Evolutionary conservation across 2,797 vertebrate genomes (phyloP).

Genomic region (Podarcis lilfordi): DNA sequence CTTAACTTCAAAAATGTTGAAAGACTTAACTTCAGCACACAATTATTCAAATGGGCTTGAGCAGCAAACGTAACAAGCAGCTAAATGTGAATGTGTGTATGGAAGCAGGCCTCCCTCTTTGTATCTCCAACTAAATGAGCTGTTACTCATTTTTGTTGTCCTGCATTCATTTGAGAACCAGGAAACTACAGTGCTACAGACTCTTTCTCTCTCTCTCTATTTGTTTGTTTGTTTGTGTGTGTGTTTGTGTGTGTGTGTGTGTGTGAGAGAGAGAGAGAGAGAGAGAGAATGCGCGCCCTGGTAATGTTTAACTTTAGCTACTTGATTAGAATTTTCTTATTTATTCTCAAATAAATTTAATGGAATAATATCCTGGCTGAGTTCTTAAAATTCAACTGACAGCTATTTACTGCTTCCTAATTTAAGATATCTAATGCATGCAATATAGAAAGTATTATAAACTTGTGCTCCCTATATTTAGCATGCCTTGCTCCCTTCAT

Average conservation of each 20-base stretch:
- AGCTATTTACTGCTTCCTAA: not conserved
- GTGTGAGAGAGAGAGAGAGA: not conserved
- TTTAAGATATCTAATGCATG: too few relatives aligned
- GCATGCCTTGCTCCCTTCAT: not conserved
- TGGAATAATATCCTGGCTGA: slow-evolving; percentile 22
- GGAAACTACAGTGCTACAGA: not conserved
- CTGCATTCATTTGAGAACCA: not conserved
- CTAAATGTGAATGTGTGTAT: too few relatives aligned
- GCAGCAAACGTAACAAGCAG: too few relatives aligned
- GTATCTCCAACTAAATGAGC: not conserved
- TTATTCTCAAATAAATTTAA: slow-evolving; percentile 68
- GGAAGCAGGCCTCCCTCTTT: too few relatives aligned
- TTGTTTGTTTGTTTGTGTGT: too few relatives aligned
- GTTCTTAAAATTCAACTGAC: not conserved
- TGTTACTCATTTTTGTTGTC: not conserved
- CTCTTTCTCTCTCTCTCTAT: too few relatives aligned
- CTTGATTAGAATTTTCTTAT: slow-evolving; percentile 50
- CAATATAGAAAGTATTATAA: too few relatives aligned
- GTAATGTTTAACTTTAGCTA: slow-evolving; percentile 53
- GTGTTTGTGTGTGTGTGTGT: not conserved
- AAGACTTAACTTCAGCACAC: too few relatives aligned
- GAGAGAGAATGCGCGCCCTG: too few relatives aligned
- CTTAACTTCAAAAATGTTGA: too few relatives aligned
- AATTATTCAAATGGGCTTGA: too few relatives aligned
- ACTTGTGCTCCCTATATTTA: not conserved